Conservation (phyloP, 1,140 invertebrate genomes). For the Papilio polytes region DNA sequence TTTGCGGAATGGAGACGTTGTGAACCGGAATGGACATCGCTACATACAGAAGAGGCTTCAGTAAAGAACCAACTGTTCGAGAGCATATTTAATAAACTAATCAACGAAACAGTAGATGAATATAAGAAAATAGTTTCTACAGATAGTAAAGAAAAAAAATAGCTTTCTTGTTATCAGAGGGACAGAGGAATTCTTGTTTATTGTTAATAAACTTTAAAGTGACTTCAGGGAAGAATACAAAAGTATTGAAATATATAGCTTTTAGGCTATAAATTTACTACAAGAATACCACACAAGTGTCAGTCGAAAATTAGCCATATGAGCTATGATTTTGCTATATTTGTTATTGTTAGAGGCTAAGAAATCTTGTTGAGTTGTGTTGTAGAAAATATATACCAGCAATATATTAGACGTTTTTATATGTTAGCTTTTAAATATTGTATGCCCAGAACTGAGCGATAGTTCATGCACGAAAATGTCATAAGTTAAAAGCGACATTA, state of each 20-base stretch:
- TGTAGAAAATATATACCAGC: not conserved
- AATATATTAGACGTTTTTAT: not conserved
- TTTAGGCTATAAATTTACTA: too few species aligned
- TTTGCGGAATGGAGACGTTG: conserved; percentile 75
- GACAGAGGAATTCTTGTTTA: not conserved
- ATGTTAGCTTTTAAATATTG: not conserved
- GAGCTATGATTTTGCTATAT: conserved; percentile 25
- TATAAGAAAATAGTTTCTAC: conserved; percentile 67
- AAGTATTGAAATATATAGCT: too few species aligned
- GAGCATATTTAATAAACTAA: conserved; percentile 73
- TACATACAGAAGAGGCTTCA: conserved; percentile 69
- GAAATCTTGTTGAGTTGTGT: not conserved
- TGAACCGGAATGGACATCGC: conserved; percentile 76
- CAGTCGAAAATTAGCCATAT: conserved; percentile 27
- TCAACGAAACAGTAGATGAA: conserved; percentile 72
- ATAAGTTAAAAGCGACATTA: too few species aligned
- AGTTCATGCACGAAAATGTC: too few species aligned
- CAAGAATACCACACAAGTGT: too few species aligned
- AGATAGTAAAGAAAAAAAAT: conserved; percentile 11
- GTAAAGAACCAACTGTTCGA: conserved; percentile 79
- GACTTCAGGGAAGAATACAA: too few species aligned
- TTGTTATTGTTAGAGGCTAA: conserved; percentile 35
- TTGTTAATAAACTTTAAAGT: too few species aligned
- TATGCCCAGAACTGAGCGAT: too few species aligned
- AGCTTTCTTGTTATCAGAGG: conserved; percentile 20